Percentiles rank a stretch among this genome's conserved stretches.
Conservation (phyloP, 2,113 vertebrate genomes). For the Hemiscyllium ocellatum region DNA sequence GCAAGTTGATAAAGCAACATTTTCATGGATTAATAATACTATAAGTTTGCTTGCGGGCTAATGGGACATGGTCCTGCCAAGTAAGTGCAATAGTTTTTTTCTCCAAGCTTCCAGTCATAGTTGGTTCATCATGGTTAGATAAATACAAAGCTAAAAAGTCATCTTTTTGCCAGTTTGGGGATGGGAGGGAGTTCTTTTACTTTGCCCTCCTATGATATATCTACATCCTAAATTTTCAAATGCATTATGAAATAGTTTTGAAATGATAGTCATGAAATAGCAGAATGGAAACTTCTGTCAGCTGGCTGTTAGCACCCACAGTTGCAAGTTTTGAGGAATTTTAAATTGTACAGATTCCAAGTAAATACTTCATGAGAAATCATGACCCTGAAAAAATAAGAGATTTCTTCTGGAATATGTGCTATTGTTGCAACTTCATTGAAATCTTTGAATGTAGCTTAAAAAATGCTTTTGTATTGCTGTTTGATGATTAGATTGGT, state of each 20-base stretch:
- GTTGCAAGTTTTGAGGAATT: background rate
- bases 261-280: no score
- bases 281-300: background rate
- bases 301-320: background rate
- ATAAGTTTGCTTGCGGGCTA: background rate
- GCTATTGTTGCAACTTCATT: background rate
- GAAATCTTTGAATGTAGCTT: background rate
- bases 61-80: background rate
- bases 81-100: background rate
- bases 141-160: background rate
- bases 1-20: background rate
- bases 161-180: background rate
- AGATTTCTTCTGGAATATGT: background rate
- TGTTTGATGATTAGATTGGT: background rate
- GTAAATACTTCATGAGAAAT: background rate
- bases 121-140: no score
- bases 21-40: background rate
- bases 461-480: background rate
- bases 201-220: background rate
- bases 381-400: background rate
- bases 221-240: background rate
- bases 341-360: background rate
- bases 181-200: no score
- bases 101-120: background rate
- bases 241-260: background rate